A percentile compares a stretch with the other conserved stretches of the same genome.
Conservation (phyloP, 2,888 invertebrate species). For the Isoperla grammatica region DNA sequence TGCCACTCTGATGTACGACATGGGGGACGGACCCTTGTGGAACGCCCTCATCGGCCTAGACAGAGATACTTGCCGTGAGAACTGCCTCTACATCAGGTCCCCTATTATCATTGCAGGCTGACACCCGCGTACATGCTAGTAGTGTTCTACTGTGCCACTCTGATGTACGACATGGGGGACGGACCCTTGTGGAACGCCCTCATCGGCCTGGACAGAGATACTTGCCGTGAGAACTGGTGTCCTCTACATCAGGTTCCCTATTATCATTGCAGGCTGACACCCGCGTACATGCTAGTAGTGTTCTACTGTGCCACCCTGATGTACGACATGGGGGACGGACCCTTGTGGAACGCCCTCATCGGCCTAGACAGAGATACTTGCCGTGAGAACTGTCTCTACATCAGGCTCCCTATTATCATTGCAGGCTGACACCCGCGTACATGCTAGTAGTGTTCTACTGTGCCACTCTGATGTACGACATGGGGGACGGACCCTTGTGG, state of each 20-base stretch:
- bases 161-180: too few relatives aligned
- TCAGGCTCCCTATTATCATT: neutral
- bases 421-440: neutral
- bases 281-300: conserved; percentile 51
- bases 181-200: too few relatives aligned
- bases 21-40: conserved; percentile 58
- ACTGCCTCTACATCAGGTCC: conserved; percentile 41
- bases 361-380: conserved; percentile 50
- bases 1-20: conserved; percentile 50
- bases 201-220: too few relatives aligned
- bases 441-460: too few relatives aligned
- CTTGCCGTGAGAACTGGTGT: conserved; percentile 36
- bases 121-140: too few relatives aligned
- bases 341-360: conserved; percentile 53
- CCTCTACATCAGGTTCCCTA: too few relatives aligned
- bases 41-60: conserved; percentile 48
- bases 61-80: conserved; percentile 49
- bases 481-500: too few relatives aligned
- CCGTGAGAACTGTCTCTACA: conserved; percentile 46
- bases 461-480: too few relatives aligned
- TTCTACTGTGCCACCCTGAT: conserved; percentile 53
- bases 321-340: conserved; percentile 54
- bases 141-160: too few relatives aligned
- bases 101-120: neutral
- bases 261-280: conserved; percentile 46